A percentile compares a stretch with the other conserved stretches of the same genome.
Conservation (phyloP, 2,888 invertebrate species). For the Odontomyia ornata region DNA sequence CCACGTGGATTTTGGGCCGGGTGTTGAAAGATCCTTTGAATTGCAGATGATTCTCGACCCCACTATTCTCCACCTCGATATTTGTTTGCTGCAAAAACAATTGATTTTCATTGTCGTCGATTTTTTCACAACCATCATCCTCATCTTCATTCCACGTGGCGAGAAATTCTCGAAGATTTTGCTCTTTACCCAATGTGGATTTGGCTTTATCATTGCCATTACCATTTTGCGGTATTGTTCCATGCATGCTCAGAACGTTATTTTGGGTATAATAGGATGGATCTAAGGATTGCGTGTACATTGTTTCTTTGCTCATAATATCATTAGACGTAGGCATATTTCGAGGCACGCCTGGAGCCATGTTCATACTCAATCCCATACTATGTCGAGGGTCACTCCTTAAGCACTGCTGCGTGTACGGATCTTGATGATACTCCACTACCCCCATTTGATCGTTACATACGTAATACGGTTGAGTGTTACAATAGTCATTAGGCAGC, state of each 20-base stretch:
- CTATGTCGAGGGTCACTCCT: constrained; percentile 10
- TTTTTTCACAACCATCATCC: constrained; percentile 54
- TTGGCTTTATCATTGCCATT: constrained; percentile 18
- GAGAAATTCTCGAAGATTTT: constrained; percentile 62
- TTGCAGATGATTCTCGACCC: constrained; percentile 52
- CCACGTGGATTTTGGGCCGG: constrained; percentile 55
- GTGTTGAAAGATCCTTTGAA: constrained; percentile 51
- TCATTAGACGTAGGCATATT: background rate
- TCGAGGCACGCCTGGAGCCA: background rate
- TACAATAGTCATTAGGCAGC: constrained; percentile 24
- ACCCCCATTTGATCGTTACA: constrained; percentile 32
- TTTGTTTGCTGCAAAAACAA: constrained; percentile 21
- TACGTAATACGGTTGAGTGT: constrained; percentile 30
- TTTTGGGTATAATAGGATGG: constrained; percentile 6
- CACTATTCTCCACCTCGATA: constrained; percentile 39
- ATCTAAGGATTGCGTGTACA: background rate
- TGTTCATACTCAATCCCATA: background rate
- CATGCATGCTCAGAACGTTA: background rate
- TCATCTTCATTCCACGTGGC: constrained; percentile 64
- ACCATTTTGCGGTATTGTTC: background rate
- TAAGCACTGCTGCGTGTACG: constrained; percentile 29
- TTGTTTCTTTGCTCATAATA: constrained; percentile 7
- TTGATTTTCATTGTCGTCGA: constrained; percentile 40
- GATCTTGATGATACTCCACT: background rate
- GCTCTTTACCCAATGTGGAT: constrained; percentile 54